Evolutionary conservation across 2,888 invertebrate species (phyloP).

Genomic region (Auanema sp.): DNA sequence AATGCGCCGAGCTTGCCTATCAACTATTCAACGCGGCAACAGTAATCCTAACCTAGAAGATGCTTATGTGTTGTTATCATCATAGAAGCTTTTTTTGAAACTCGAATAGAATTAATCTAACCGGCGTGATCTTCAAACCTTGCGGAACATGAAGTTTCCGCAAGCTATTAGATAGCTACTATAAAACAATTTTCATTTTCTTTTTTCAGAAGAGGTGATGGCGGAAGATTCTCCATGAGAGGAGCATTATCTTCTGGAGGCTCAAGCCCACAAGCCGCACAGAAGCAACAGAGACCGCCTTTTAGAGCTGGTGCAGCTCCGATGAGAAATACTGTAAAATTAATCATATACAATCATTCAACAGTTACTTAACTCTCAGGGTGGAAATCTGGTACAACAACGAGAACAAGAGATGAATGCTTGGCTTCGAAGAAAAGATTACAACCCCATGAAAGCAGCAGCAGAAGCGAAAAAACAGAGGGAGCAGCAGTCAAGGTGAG

Average conservation of each 20-base stretch:
- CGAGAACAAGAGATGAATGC: constrained; percentile 84
- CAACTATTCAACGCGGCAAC: no score
- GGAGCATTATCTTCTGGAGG: constrained; percentile 19
- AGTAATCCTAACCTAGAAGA: no score
- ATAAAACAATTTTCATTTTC: no score
- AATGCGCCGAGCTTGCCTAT: no score
- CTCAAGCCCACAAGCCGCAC: constrained; percentile 12
- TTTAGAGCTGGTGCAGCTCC: constrained; percentile 36
- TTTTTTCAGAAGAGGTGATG: constrained; percentile 71
- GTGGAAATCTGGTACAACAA: constrained; percentile 30
- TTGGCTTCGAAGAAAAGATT: constrained; percentile 91
- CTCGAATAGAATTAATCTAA: no score
- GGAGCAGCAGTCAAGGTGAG: constrained; percentile 45
- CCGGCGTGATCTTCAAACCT: no score
- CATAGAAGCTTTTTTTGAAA: no score
- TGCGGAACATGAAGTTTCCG: no score
- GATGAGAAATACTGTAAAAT: not conserved
- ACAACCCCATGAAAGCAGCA: constrained; percentile 91
- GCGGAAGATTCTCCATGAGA: constrained; percentile 72
- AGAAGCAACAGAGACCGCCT: constrained; percentile 36
- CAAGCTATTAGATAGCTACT: no score
- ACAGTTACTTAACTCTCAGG: constrained; percentile 8
- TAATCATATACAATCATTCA: not conserved
- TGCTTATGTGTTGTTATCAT: no score
- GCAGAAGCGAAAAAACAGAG: constrained; percentile 67